These are phyloP conservation scores for Amphiprion ocellaris DNA, from an alignment of 2,113 vertebrate genomes.

Conservation along the genomic window DNA sequence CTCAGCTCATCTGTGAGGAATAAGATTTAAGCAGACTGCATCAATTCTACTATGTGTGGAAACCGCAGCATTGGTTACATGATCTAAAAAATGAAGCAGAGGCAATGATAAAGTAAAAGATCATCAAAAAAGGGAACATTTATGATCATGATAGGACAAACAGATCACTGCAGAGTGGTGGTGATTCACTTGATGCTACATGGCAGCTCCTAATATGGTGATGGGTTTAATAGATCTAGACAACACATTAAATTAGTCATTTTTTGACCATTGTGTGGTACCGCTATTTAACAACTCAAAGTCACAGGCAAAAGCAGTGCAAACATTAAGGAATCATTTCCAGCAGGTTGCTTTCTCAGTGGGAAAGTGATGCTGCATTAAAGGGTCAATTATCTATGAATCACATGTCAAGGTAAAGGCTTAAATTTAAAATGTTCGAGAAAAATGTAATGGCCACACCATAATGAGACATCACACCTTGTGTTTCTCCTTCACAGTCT, in stretches of 20 bases:
- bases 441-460: neutral
- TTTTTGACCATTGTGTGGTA: neutral
- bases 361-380: slow-evolving; percentile 10
- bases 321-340: slow-evolving; percentile 15
- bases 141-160: slow-evolving; percentile 51
- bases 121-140: slow-evolving; percentile 20
- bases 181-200: slow-evolving; percentile 55
- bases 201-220: slow-evolving; percentile 24
- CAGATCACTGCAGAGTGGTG: slow-evolving; percentile 35
- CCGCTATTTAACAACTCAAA: slow-evolving; percentile 11
- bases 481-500: neutral
- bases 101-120: slow-evolving; percentile 26
- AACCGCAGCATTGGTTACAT: slow-evolving; percentile 20
- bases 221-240: slow-evolving; percentile 32
- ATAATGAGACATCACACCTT: slow-evolving; percentile 12
- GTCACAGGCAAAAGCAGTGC: slow-evolving; percentile 18
- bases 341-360: slow-evolving; percentile 30
- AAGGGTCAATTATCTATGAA: neutral
- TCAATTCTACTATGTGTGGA: slow-evolving; percentile 24
- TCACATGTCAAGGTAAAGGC: neutral
- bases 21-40: slow-evolving; percentile 24
- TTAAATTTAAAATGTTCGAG: neutral
- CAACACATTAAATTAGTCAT: slow-evolving; percentile 45
- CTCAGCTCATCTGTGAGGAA: slow-evolving; percentile 55
- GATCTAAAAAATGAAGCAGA: slow-evolving; percentile 5